Conservation (phyloP, 2,797 vertebrate genomes). For the Parotocinclus haroldoi region DNA sequence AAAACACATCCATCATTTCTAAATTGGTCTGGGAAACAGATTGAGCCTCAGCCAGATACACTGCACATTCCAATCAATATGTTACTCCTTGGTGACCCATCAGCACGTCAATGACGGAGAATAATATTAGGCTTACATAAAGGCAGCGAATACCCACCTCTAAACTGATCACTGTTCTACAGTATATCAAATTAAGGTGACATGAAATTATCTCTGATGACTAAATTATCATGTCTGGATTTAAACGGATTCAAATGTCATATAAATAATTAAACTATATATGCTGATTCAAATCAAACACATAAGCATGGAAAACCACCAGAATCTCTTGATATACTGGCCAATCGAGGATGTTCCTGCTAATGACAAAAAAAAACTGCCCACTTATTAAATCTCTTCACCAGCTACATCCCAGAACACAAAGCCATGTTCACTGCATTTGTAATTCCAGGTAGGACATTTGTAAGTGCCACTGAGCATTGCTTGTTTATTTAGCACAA, state of each 20-base stretch:
- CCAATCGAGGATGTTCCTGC: no score
- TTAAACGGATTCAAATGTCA: constrained; percentile 20
- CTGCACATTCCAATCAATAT: constrained; percentile 20
- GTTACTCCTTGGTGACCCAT: constrained; percentile 21
- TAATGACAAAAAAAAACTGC: no score
- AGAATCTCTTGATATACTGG: no score
- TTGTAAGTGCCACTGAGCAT: no score
- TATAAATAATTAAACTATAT: constrained; percentile 16
- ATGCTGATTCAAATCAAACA: constrained; percentile 26
- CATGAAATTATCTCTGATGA: not conserved
- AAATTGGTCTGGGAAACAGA: not conserved
- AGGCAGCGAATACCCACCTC: not conserved
- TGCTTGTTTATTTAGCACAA: no score
- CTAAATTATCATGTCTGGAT: constrained; percentile 18
- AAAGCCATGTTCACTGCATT: no score
- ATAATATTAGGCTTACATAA: constrained; percentile 3
- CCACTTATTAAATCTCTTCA: no score
- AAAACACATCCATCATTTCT: constrained; percentile 10
- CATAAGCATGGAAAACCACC: no score
- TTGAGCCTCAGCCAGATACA: not conserved
- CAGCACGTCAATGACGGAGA: constrained; percentile 6
- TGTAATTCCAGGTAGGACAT: no score
- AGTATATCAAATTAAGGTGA: not conserved
- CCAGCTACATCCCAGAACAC: no score
- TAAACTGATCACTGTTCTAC: constrained; percentile 4